A percentile compares a stretch with the other conserved stretches of the same genome.
Conservation (phyloP, 2,797 vertebrate species). For the Muraenolepis orangiensis region DNA sequence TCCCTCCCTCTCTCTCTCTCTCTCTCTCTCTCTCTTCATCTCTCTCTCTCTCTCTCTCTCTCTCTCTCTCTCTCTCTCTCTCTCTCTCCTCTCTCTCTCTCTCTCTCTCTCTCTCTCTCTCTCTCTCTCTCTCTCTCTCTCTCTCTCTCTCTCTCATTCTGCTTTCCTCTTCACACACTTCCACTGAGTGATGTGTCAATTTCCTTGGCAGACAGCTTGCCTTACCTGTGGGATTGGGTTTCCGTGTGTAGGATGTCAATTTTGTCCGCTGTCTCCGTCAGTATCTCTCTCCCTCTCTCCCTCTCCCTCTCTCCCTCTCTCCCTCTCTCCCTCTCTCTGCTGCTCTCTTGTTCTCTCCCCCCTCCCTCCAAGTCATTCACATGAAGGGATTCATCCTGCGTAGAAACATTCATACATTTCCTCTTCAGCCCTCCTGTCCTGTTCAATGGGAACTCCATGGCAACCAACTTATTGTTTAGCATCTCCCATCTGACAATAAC, state of each 20-base stretch:
- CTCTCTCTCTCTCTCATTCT: slow-evolving; percentile 10
- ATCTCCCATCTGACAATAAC: background rate
- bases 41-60: background rate
- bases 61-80: background rate
- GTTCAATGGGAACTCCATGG: slow-evolving; percentile 4
- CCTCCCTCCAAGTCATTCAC: too few relatives aligned
- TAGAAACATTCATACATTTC: background rate
- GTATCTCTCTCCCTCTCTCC: background rate
- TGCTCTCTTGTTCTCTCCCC: background rate
- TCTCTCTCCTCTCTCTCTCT: background rate
- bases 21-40: too few relatives aligned
- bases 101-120: background rate
- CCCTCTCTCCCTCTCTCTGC: background rate
- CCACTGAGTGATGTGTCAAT: slow-evolving; percentile 40
- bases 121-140: background rate
- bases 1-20: too few relatives aligned
- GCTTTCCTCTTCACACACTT: slow-evolving; percentile 14
- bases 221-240: slow-evolving; percentile 34
- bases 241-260: slow-evolving; percentile 34
- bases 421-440: background rate
- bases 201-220: slow-evolving; percentile 38
- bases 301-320: background rate
- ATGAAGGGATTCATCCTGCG: background rate
- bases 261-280: slow-evolving; percentile 8
- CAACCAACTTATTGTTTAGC: slow-evolving; percentile 27